Base-by-base conservation (phyloP, 2,113 vertebrate genomes). In the Clinocottus analis region DNA sequence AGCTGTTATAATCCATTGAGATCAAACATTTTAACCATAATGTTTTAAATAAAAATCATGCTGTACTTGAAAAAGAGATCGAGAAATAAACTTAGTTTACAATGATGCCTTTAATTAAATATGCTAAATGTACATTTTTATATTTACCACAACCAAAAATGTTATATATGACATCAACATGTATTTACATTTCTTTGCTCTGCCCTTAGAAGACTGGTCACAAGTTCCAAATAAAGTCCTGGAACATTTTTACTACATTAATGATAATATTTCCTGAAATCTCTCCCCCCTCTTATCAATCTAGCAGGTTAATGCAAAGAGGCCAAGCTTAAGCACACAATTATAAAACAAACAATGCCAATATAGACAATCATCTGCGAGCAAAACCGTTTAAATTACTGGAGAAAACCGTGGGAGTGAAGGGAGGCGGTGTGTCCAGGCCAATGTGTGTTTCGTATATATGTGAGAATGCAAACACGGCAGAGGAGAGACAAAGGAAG, bases 391-490 rank as follows among this genome's bases (percentile, higher is more conserved):
- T 43, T n/a, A 19, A 16, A 19, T 12, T 9, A 51, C 13, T 25
- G 31, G 47, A 47, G 12, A 31, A 67, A 35, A 5, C 11, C 29
- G 5, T 31, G 78, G 49, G 63, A 39, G 51, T 43, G 27, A 5
- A 43, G 72, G 66, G 60, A 61, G 3, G 33, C 10, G 3, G 60
- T 39, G 45, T 71, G 75, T 79, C 23, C 55, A 65, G 75, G 75
- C 49, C 72, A 63, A 75, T 62, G 75, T 87, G 67, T 83, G 60
- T 83, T 80, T 80, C 49, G 29, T 83, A 14, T 83, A 83, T 67
- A 77, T 65, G 11, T 71, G 72, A 58, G 72, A 80, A 77, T 67
- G 70, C 47, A 71, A 80, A 83, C 76, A 53, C 10, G 35, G 60
- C 76, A 83, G 64, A 58, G 65, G 29, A 65, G 58, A 76, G 51